Evolutionary conservation across 2,113 vertebrate species (phyloP).

Genomic region (Heteronetta atricapilla): DNA sequence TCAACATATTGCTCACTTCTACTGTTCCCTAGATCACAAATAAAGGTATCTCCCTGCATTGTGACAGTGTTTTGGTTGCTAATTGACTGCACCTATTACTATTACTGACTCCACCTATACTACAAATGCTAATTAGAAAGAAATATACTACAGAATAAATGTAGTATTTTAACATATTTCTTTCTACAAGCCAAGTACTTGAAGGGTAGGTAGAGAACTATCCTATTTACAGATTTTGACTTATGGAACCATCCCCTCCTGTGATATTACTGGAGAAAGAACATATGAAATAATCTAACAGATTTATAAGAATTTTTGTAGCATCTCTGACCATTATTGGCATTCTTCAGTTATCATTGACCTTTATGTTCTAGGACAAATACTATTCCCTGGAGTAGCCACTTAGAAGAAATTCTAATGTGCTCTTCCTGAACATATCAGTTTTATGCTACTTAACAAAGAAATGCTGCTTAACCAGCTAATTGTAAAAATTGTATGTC

Average conservation of each 20-base stretch:
- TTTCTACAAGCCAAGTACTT: neutral
- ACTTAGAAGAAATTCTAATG: slow-evolving; percentile 30
- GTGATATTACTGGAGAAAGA: slow-evolving; percentile 14
- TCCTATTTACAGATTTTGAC: neutral
- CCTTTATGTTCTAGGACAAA: slow-evolving; percentile 57
- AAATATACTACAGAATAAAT: neutral
- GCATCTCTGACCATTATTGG: slow-evolving; percentile 32
- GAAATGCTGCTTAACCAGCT: slow-evolving; percentile 54
- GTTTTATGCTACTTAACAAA: slow-evolving; percentile 38
- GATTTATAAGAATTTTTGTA: slow-evolving; percentile 33
- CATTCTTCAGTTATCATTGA: slow-evolving; percentile 60
- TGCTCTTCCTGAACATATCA: slow-evolving; percentile 36
- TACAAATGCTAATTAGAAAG: neutral
- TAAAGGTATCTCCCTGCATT: neutral
- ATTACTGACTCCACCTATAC: neutral
- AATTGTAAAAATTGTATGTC: slow-evolving; percentile 36
- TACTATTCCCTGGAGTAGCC: slow-evolving; percentile 17
- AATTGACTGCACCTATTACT: neutral
- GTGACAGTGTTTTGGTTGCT: neutral
- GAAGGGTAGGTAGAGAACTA: neutral
- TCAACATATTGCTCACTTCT: neutral
- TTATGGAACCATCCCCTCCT: neutral
- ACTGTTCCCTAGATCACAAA: neutral
- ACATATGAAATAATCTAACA: neutral
- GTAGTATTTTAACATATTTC: neutral